Evolutionary conservation across 2,113 vertebrate species (phyloP).

Genomic region (Prionailurus viverrinus): DNA sequence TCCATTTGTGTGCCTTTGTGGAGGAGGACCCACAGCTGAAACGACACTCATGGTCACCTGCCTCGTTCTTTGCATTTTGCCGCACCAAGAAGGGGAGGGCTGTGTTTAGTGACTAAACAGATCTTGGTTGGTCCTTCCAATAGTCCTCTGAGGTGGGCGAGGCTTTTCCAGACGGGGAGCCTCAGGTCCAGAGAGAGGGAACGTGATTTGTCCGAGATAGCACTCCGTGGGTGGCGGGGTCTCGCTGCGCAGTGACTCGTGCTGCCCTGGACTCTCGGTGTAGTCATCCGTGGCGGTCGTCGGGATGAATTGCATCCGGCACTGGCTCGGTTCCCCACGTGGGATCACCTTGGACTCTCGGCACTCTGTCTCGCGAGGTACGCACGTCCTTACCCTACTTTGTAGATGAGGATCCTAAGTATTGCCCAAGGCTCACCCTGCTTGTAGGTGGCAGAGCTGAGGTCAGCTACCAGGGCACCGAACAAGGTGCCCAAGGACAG

Average conservation of each 20-base stretch:
- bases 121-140: not conserved
- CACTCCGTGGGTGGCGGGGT: not conserved
- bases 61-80: not conserved
- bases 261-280: not conserved
- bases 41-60: rapidly evolving
- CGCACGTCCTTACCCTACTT: not conserved
- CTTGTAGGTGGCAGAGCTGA: not conserved
- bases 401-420: not conserved
- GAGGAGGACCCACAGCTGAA: not conserved
- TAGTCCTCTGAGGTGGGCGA: not conserved
- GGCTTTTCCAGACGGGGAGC: not conserved
- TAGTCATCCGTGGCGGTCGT: rapidly evolving
- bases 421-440: not conserved
- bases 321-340: rapidly evolving
- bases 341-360: rapidly evolving
- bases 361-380: rapidly evolving
- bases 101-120: rapidly evolving
- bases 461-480: not conserved
- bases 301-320: too few relatives aligned
- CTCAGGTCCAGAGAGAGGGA: not conserved
- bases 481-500: not conserved
- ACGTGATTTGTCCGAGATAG: not conserved
- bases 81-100: not conserved
- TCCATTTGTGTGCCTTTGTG: rapidly evolving
- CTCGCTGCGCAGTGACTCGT: rapidly evolving